A percentile compares a stretch with the other conserved stretches of the same genome.
phyloP scores from a whole-genome alignment of 23 tunicate species.

The Styela clava region DNA sequence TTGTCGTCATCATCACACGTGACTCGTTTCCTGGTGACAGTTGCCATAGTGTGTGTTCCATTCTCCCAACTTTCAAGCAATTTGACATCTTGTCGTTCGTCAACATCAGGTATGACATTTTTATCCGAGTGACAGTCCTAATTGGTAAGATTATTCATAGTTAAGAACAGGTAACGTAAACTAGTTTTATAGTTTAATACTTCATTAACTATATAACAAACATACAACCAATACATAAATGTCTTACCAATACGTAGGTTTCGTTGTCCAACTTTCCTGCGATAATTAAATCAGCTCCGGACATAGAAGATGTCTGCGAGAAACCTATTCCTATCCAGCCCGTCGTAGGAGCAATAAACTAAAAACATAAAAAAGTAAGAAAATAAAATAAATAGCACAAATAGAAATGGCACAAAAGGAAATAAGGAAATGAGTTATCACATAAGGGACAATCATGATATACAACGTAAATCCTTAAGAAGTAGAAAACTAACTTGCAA shows the following conservation, averaged over 20 bases:
- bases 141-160: too few species aligned
- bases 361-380: background rate
- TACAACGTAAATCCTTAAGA: too few species aligned
- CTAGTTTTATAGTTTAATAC: too few species aligned
- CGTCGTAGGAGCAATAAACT: slow-evolving; percentile 14
- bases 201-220: too few species aligned
- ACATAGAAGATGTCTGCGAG: background rate
- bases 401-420: too few species aligned
- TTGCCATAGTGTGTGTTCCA: slow-evolving; percentile 12
- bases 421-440: too few species aligned
- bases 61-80: slow-evolving; percentile 17
- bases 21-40: background rate
- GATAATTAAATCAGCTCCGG: slow-evolving; percentile 15
- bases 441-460: too few species aligned
- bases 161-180: too few species aligned
- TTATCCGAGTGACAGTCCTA: slow-evolving; percentile 18
- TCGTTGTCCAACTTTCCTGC: background rate
- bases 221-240: too few species aligned
- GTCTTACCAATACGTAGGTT: background rate
- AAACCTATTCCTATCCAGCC: slow-evolving; percentile 30
- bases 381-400: too few species aligned
- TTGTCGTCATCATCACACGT: slow-evolving; percentile 15
- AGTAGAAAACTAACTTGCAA: too few species aligned
- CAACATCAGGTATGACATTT: slow-evolving; percentile 7
- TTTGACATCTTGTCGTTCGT: slow-evolving; percentile 14